Evolutionary conservation across 2,888 invertebrate genomes (phyloP).

Genomic region (Eupithecia dodoneata): DNA sequence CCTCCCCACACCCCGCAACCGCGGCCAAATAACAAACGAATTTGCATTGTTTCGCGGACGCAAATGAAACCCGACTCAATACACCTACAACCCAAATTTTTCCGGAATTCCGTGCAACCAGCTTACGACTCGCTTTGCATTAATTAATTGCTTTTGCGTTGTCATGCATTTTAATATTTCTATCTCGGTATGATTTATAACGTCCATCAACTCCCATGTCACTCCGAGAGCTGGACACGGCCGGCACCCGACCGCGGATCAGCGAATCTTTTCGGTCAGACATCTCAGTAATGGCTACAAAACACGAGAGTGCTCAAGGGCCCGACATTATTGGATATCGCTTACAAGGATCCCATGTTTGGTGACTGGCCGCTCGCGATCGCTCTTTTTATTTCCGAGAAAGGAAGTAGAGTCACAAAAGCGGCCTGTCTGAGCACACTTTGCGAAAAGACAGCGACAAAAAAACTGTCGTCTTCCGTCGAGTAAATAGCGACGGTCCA

Average conservation of each 20-base stretch:
- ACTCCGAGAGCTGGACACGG: constrained; percentile 43
- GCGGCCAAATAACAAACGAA: constrained; percentile 60
- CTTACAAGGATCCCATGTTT: constrained; percentile 67
- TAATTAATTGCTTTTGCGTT: constrained; percentile 66
- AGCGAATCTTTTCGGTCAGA: constrained; percentile 51
- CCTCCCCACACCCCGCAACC: constrained; percentile 48
- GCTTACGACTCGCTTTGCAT: constrained; percentile 52
- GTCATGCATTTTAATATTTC: constrained; percentile 67
- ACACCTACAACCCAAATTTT: constrained; percentile 51
- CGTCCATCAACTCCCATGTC: constrained; percentile 42
- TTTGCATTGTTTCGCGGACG: constrained; percentile 66
- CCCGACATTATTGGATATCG: constrained; percentile 71
- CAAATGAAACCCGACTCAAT: constrained; percentile 54
- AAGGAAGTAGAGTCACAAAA: constrained; percentile 65
- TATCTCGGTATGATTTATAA: constrained; percentile 61
- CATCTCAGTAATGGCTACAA: constrained; percentile 58
- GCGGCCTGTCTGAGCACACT: constrained; percentile 54
- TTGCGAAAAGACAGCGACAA: constrained; percentile 63
- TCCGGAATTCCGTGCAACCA: constrained; percentile 53
- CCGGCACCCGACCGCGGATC: constrained; percentile 27
- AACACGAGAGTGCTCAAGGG: constrained; percentile 59
- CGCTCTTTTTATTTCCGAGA: constrained; percentile 60
- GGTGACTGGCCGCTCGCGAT: constrained; percentile 54
- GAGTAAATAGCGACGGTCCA: constrained; percentile 70
- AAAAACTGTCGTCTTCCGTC: constrained; percentile 62